These are phyloP conservation scores for Thelaira solivaga DNA, from an alignment of 2,888 invertebrate genomes.

Conservation along the genomic window DNA sequence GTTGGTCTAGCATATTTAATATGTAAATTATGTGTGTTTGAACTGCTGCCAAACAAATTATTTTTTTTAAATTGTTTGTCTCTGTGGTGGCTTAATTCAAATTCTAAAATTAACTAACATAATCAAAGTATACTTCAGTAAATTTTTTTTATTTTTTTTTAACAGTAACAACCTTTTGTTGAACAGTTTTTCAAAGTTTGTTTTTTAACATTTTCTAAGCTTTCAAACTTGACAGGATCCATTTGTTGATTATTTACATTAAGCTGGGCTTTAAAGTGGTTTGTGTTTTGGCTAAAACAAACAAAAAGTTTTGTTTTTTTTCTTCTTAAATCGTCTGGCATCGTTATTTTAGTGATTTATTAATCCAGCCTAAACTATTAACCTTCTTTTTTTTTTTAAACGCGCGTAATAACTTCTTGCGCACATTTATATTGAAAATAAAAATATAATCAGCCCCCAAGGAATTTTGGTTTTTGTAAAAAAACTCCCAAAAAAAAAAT, in stretches of 20 bases:
- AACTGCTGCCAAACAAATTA: conserved; percentile 29
- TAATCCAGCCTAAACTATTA: not conserved
- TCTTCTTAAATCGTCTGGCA: not conserved
- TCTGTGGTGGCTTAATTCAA: too few species aligned
- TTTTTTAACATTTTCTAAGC: not conserved
- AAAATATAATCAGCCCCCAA: too few species aligned
- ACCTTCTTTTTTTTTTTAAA: not conserved
- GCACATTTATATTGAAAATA: too few species aligned
- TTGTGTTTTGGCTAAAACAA: not conserved
- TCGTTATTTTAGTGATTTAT: too few species aligned
- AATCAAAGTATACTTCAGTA: too few species aligned
- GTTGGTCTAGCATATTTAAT: conserved; percentile 26
- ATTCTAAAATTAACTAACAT: too few species aligned
- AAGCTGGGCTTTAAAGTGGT: not conserved
- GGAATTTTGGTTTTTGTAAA: too few species aligned
- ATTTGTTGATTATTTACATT: not conserved
- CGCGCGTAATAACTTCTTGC: too few species aligned
- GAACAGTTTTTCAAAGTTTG: too few species aligned
- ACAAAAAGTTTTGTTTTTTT: not conserved
- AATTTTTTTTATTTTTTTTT: too few species aligned
- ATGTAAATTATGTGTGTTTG: conserved; percentile 51
- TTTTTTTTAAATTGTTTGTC: conserved; percentile 3
- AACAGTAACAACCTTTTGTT: too few species aligned
- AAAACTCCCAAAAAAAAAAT: too few species aligned
- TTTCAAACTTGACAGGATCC: not conserved